Percentiles rank a stretch among this genome's conserved stretches.
Conservation (phyloP, 2,797 vertebrate species). For the Sandelia bainsii region DNA sequence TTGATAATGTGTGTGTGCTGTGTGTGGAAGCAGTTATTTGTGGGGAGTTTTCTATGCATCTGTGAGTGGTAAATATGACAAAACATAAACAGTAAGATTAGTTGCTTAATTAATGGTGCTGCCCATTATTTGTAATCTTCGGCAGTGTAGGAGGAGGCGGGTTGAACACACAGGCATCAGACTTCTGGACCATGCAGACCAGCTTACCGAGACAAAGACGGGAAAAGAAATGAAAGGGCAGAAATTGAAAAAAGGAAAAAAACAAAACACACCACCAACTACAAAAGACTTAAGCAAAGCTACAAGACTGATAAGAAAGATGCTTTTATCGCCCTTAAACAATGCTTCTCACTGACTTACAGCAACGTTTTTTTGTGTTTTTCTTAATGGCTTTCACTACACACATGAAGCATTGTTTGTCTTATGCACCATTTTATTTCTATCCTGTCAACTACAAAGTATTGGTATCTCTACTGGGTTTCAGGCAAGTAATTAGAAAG, state of each 20-base stretch:
- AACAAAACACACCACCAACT: constrained; percentile 66
- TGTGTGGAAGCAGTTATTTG: constrained; percentile 33
- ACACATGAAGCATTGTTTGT: constrained; percentile 69
- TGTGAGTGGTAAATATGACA: constrained; percentile 72
- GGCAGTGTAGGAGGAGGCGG: constrained; percentile 58
- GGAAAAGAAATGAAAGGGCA: constrained; percentile 68
- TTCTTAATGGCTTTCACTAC: constrained; percentile 70
- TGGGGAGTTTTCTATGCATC: constrained; percentile 55
- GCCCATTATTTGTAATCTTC: constrained; percentile 83
- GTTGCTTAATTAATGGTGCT: constrained; percentile 80
- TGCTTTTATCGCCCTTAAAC: constrained; percentile 74
- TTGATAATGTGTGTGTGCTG: constrained; percentile 22
- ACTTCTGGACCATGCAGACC: constrained; percentile 61
- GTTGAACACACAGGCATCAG: constrained; percentile 73
- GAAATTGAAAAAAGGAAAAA: constrained; percentile 69
- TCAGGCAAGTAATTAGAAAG: constrained; percentile 72
- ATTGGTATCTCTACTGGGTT: constrained; percentile 49
- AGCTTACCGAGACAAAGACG: constrained; percentile 73
- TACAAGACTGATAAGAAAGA: constrained; percentile 72
- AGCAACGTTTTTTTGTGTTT: constrained; percentile 61
- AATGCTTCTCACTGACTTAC: constrained; percentile 53
- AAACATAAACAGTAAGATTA: constrained; percentile 79
- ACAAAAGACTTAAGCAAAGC: constrained; percentile 77
- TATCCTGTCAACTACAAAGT: constrained; percentile 65
- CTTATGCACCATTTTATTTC: constrained; percentile 63